Percentiles rank a stretch among this genome's conserved stretches.
These are phyloP conservation scores for Petrophora chlorosata DNA, from an alignment of 2,888 invertebrate genomes.

Conservation along the genomic window DNA sequence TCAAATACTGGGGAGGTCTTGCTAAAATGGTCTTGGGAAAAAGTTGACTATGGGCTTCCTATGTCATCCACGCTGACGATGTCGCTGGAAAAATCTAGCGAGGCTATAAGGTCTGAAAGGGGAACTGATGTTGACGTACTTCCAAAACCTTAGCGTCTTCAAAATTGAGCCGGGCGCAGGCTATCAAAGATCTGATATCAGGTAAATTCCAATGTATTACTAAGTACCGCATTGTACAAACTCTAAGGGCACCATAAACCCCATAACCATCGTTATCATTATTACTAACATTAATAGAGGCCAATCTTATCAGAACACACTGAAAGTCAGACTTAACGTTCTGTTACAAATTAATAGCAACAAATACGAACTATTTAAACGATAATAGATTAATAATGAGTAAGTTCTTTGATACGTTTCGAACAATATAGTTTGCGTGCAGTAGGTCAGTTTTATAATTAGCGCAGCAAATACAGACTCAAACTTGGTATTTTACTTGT, in stretches of 20 bases:
- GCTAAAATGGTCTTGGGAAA: no score
- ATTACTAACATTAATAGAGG: slow-evolving; percentile 28
- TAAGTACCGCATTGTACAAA: neutral
- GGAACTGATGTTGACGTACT: no score
- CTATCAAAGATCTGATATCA: no score
- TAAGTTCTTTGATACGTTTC: slow-evolving; percentile 12
- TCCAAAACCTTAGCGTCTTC: no score
- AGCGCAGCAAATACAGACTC: slow-evolving; percentile 1
- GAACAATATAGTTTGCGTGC: neutral
- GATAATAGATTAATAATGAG: slow-evolving; percentile 29
- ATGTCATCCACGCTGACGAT: no score
- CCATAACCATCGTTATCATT: slow-evolving; percentile 5
- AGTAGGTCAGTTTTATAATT: neutral
- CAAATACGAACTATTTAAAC: slow-evolving; percentile 33
- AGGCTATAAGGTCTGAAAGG: no score
- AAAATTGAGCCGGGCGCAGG: no score
- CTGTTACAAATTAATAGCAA: slow-evolving; percentile 33
- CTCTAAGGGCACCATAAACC: neutral
- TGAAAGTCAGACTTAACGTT: slow-evolving; percentile 34
- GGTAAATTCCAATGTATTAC: neutral
- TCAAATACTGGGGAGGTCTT: no score
- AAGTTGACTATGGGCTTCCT: no score
- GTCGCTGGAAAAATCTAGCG: no score
- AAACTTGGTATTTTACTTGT: no score
- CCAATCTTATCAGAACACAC: slow-evolving; percentile 34